Conservation (phyloP, 2,797 vertebrate species). For the Gymnodraco acuticeps region DNA sequence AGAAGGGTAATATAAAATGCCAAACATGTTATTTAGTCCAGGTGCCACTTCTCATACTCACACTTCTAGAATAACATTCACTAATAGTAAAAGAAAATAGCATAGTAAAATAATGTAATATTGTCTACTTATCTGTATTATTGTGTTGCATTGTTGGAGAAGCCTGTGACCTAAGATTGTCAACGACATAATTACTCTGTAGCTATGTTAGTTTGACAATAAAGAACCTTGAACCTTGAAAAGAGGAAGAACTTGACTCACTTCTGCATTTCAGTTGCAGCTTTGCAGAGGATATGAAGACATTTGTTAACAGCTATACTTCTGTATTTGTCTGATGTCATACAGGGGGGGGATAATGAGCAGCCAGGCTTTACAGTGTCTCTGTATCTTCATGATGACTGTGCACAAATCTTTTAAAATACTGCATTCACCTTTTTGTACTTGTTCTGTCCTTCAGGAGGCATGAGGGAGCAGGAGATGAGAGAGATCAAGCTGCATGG, state of each 20-base stretch:
- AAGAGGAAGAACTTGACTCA: constrained; percentile 7
- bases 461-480: constrained; percentile 88
- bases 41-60: neutral
- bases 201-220: too few species aligned
- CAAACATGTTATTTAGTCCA: neutral
- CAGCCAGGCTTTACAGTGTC: neutral
- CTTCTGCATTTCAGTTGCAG: constrained; percentile 16
- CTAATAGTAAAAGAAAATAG: neutral
- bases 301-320: neutral
- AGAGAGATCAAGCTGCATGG: constrained; percentile 87
- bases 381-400: constrained; percentile 32
- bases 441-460: constrained; percentile 71
- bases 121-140: too few species aligned
- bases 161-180: too few species aligned
- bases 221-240: too few species aligned
- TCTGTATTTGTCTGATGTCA: too few species aligned
- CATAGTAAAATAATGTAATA: too few species aligned
- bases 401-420: constrained; percentile 26
- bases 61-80: neutral
- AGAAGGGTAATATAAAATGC: neutral
- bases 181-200: too few species aligned
- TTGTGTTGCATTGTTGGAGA: too few species aligned
- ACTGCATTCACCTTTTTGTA: constrained; percentile 32
- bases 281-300: neutral
- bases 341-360: neutral